Conservation (phyloP, 2,888 invertebrate genomes). For the Cataglyphis cursor region DNA sequence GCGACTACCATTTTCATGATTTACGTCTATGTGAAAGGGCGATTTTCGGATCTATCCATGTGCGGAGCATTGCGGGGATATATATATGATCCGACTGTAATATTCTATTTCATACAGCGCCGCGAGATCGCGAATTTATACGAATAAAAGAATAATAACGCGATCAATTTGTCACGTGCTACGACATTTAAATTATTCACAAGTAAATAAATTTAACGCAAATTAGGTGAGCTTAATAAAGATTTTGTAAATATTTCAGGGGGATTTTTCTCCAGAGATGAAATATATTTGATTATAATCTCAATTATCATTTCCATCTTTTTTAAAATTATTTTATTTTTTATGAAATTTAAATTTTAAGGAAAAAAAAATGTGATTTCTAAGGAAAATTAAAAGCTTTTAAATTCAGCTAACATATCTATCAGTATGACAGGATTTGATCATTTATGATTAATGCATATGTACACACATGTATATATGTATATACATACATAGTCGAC, state of each 20-base stretch:
- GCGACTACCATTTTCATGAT: conserved; percentile 33
- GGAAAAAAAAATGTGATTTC: background rate
- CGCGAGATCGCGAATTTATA: background rate
- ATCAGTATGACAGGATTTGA: conserved; percentile 10
- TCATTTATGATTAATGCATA: conserved; percentile 15
- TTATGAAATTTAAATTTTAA: background rate
- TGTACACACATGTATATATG: background rate
- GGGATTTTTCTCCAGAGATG: background rate
- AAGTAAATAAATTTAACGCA: conserved; percentile 1
- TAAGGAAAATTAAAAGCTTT: background rate
- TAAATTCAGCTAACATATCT: conserved; percentile 2
- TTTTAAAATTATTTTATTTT: background rate
- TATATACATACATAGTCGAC: background rate
- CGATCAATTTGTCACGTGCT: conserved; percentile 7
- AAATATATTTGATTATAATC: background rate
- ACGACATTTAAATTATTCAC: background rate
- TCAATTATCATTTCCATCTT: background rate
- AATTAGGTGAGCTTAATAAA: background rate
- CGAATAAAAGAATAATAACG: conserved; percentile 5
- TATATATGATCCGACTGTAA: conserved; percentile 10
- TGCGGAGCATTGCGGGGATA: background rate
- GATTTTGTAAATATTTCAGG: background rate
- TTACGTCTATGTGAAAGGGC: conserved; percentile 13
- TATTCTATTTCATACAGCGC: conserved; percentile 13
- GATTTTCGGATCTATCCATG: conserved; percentile 22